Base-by-base conservation (phyloP, 2,888 invertebrate genomes). In the Patella depressa region DNA sequence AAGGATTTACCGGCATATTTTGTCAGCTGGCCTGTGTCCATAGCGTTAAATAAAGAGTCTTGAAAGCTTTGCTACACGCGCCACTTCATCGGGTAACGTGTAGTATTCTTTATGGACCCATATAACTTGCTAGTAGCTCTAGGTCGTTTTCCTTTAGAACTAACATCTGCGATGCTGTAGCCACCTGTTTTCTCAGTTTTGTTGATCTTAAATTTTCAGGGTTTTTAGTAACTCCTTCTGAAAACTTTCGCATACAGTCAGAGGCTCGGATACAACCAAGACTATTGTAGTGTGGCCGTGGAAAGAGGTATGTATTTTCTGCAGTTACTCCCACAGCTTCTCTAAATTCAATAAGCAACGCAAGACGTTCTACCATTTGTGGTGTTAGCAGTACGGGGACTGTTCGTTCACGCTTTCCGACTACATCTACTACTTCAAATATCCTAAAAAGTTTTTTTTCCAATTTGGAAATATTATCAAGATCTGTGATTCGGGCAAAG, bases 41-140 rank as follows among this genome's bases (percentile, higher is more conserved):
- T 57, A 3, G 57, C 17, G n/a, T 15, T 15, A 57, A 57, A 17
- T 15, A 57, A 57, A 57, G 15, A 57, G n/a, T 57, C 57, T 57
- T 15, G 17, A 17, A 17, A 57, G 57, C 17, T 57, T 57, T 57
- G 17, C n/a, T n/a, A 57, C 57, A 15, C 57, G 4, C n/a, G 57
- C 57, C 17, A 57, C 7, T 7, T 57, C 57, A 17, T 57, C n/a
- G 15, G 57, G 57, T 5, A 57, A n/a, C n/a, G 57, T 17, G n/a
- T 57, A 57, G n/a, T 57, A 57, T n/a, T 57, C 57, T n/a, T 57
- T 57, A 57, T 57, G 57, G 15, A 57, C 57, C 57, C 57, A 57
- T 57, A 57, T 57, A 57, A 57, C 57, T 57, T 3, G 57, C 57
- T n/a, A 57, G 57, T 57, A 57, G n/a, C 7, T 57, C 57, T 2